Evolutionary conservation across 2,797 vertebrate genomes (phyloP).

Genomic region (Aeoliscus strigatus): DNA sequence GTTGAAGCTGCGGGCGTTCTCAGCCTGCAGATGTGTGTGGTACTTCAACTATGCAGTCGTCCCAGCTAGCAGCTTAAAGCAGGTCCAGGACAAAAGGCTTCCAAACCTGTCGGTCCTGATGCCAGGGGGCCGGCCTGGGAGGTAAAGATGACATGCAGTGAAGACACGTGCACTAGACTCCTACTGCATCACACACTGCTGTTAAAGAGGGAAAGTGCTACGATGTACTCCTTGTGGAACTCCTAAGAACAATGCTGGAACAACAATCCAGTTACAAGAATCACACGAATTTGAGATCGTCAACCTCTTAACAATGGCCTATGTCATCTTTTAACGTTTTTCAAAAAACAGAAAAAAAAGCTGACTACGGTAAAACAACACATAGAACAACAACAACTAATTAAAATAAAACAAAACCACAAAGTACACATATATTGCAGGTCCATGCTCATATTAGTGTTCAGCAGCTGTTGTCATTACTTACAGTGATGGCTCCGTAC

Average conservation of each 20-base stretch:
- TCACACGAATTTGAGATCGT: no score
- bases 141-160: slow-evolving; percentile 47
- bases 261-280: no score
- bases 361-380: no score
- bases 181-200: not conserved
- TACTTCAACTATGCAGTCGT: slow-evolving; percentile 34
- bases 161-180: slow-evolving; percentile 22
- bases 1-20: slow-evolving; percentile 24
- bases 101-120: slow-evolving; percentile 65
- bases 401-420: no score
- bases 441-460: no score
- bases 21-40: slow-evolving; percentile 9
- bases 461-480: slow-evolving; percentile 55
- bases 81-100: slow-evolving; percentile 23
- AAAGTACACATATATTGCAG: no score
- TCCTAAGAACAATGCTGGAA: slow-evolving; percentile 5
- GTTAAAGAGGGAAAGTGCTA: not conserved
- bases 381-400: no score
- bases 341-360: no score
- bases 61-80: slow-evolving; percentile 27
- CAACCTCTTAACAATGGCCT: no score
- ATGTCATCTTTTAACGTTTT: no score
- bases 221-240: no score
- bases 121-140: slow-evolving; percentile 61
- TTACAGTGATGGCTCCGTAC: slow-evolving; percentile 96